phyloP scores from a whole-genome alignment of 2,888 invertebrate species.

The Tiliacea citrago region DNA sequence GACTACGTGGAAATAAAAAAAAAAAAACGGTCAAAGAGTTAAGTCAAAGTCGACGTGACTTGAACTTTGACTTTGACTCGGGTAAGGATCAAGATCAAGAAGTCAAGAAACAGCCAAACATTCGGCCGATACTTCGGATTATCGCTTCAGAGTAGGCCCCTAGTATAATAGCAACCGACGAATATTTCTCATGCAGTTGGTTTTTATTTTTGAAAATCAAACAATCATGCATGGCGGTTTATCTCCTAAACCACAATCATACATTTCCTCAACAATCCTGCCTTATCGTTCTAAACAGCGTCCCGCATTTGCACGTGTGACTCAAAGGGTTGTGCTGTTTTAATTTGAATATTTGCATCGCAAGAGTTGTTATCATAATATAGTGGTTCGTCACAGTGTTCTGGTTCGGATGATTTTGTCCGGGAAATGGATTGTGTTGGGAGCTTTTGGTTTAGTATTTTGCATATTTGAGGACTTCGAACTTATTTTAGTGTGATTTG shows the following conservation, averaged over 20 bases:
- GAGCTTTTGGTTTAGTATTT: neutral
- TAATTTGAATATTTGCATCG: constrained; percentile 82
- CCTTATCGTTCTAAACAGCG: constrained; percentile 28
- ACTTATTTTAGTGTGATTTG: neutral
- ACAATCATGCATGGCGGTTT: neutral
- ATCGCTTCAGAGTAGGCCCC: too few relatives aligned
- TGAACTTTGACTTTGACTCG: too few relatives aligned
- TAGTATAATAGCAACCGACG: neutral
- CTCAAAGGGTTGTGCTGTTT: constrained; percentile 79
- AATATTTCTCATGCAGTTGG: neutral
- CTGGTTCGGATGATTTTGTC: constrained; percentile 21
- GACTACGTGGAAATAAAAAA: too few relatives aligned
- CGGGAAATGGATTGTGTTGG: constrained; percentile 14
- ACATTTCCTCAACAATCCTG: constrained; percentile 27
- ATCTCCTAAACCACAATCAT: neutral
- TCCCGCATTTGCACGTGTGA: constrained; percentile 70
- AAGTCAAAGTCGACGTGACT: too few relatives aligned
- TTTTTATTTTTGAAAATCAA: too few relatives aligned
- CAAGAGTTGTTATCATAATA: constrained; percentile 78
- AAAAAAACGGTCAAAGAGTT: too few relatives aligned
- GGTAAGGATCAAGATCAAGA: too few relatives aligned
- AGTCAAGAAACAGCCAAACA: too few relatives aligned
- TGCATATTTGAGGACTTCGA: neutral
- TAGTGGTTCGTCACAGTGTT: constrained; percentile 61
- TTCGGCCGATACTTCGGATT: too few relatives aligned